Evolutionary conservation across 2,888 invertebrate species (phyloP), one percentile per base, ranked within the genome.

Genomic region (Mesochorus sp.): DNA sequence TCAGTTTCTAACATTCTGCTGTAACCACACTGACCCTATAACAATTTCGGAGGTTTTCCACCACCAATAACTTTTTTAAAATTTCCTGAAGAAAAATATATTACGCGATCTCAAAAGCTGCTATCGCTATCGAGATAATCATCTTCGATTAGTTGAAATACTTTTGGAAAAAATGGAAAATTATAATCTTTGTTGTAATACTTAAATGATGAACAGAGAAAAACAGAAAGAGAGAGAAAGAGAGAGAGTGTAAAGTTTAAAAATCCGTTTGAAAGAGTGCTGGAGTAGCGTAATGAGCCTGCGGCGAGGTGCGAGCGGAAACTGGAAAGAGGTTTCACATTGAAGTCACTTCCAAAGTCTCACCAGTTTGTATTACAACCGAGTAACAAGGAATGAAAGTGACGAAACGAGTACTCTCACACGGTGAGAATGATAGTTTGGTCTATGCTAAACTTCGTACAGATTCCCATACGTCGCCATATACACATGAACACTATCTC

Each of bases 21-120:
- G 61, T 53, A 59, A 72, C 77, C 72, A 8, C 37, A 76, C 64
- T 28, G 62, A 68, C 39, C 55, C 55, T 49, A 68, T 73, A 64
- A 76, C 61, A 47, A 73, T 62, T 42, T 17, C 57, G 26, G 34
- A 34, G 57, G 64, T 21, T 42, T 68, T 39, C 62, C 68, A 28
- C 62, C 57, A 17, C 47, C 34, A 12, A 24, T 70, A 61, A 49
- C 51, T 14, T n/a, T 24, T 8, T 34, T 0, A 12, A 4, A 5
- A 10, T 28, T 55, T 34, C 12, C 17, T 44, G 26, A 37, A 39
- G 19, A 47, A 57, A 37, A 37, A 12, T n/a, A 47, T 24, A 8
- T 12, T 14, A 12, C 31, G 2, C 8, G 28, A 55, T 21, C 28
- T 28, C 28, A 21, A 2, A 21, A 12, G 55, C 31, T 26, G 14